These are phyloP conservation scores for Noctua comes DNA, from an alignment of 2,888 invertebrate genomes.

Conservation along the genomic window DNA sequence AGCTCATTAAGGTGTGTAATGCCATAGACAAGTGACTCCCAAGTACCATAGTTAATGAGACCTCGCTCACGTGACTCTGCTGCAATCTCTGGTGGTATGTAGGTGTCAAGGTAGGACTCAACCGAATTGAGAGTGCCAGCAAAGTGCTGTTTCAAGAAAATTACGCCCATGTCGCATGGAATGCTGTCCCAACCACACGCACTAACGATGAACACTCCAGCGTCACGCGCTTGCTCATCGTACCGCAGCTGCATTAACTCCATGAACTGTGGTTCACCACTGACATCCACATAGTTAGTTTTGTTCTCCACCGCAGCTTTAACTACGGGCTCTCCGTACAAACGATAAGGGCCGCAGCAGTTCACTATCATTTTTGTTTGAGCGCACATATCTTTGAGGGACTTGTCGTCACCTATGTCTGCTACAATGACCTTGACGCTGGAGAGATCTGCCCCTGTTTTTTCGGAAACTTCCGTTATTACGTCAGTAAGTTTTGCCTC, in stretches of 20 bases:
- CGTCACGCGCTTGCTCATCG: conserved; percentile 93
- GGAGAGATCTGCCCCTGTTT: conserved; percentile 88
- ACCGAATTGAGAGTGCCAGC: conserved; percentile 94
- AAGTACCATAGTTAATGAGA: conserved; percentile 95
- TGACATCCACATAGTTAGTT: conserved; percentile 97
- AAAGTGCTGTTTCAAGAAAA: conserved; percentile 93
- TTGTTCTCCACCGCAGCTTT: conserved; percentile 95
- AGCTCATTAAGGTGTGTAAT: conserved; percentile 92
- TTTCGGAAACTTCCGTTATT: conserved; percentile 85
- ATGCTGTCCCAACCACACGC: conserved; percentile 98
- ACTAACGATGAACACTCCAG: conserved; percentile 96
- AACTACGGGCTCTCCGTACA: conserved; percentile 97
- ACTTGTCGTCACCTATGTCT: conserved; percentile 93
- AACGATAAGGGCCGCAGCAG: conserved; percentile 97
- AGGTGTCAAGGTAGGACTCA: conserved; percentile 91
- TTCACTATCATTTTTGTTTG: conserved; percentile 95
- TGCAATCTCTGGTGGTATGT: conserved; percentile 66
- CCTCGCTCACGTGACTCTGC: conserved; percentile 77
- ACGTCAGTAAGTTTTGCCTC: conserved; percentile 86
- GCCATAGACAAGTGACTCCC: conserved; percentile 96
- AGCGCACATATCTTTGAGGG: conserved; percentile 95
- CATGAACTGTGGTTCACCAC: conserved; percentile 97
- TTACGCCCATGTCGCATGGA: conserved; percentile 96
- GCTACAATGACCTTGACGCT: conserved; percentile 93
- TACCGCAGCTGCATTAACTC: conserved; percentile 96